phyloP scores from a whole-genome alignment of 1,140 invertebrate species.

The Thaumetopoea pityocampa region DNA sequence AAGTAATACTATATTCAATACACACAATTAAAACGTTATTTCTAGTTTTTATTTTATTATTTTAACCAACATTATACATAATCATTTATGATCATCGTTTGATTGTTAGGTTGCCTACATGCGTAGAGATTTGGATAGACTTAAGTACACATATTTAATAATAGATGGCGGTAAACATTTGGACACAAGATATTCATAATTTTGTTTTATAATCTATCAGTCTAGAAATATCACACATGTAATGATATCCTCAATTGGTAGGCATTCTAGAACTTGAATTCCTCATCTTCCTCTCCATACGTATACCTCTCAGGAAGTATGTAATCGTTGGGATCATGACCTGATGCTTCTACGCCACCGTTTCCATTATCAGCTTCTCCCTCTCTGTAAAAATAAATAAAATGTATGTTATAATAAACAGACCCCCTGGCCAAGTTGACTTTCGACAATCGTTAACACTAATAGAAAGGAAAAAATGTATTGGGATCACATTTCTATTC shows the following conservation, averaged over 20 bases:
- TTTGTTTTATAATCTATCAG: conserved; percentile 24
- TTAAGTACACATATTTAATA: not conserved
- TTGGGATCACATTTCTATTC: too few relatives aligned
- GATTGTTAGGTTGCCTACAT: too few relatives aligned
- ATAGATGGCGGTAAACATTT: conserved; percentile 7
- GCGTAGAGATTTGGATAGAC: too few relatives aligned
- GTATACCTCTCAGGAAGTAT: conserved; percentile 62
- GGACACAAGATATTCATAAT: not conserved
- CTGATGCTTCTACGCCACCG: conserved; percentile 55
- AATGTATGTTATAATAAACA: conserved; percentile 2
- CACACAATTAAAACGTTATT: conserved; percentile 69
- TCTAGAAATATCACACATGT: conserved; percentile 15
- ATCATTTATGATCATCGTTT: too few relatives aligned
- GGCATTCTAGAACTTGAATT: conserved; percentile 52
- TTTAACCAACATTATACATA: too few relatives aligned
- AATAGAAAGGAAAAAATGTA: not conserved
- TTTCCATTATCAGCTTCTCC: conserved; percentile 56
- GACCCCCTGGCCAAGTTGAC: too few relatives aligned
- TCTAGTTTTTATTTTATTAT: too few relatives aligned
- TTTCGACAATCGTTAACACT: not conserved
- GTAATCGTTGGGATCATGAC: conserved; percentile 64
- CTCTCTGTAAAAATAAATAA: conserved; percentile 39
- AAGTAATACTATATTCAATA: conserved; percentile 63
- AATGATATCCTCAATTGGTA: conserved; percentile 2
- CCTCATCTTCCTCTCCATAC: conserved; percentile 51